phyloP scores from a whole-genome alignment of 1,140 invertebrate species.

The Ostrea edulis region DNA sequence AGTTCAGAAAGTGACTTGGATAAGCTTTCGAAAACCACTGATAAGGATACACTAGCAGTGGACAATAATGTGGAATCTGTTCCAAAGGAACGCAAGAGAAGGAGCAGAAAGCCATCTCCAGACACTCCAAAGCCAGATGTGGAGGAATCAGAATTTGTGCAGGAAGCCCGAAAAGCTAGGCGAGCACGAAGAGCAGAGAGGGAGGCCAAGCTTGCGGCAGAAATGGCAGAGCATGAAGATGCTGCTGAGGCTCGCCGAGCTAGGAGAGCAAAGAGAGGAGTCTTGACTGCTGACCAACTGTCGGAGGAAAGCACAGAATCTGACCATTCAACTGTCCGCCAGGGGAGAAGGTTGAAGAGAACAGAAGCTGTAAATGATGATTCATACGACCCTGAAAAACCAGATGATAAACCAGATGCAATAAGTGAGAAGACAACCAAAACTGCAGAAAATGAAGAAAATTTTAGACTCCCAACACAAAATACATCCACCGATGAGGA shows the following conservation, averaged over 20 bases:
- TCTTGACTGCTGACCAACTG: not conserved
- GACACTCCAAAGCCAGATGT: constrained; percentile 20
- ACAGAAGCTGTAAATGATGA: constrained; percentile 43
- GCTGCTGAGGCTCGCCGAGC: constrained; percentile 38
- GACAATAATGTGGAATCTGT: not conserved
- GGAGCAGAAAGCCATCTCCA: constrained; percentile 35
- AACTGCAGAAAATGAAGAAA: constrained; percentile 4
- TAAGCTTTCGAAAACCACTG: not conserved
- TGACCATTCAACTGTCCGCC: not conserved
- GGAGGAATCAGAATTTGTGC: constrained; percentile 36
- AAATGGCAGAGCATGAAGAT: constrained; percentile 39
- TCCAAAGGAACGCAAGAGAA: constrained; percentile 34
- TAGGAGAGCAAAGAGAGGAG: constrained; percentile 29
- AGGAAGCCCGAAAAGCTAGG: constrained; percentile 38
- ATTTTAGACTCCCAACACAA: not conserved
- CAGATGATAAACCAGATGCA: constrained; percentile 22
- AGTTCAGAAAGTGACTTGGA: constrained; percentile 13
- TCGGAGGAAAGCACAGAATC: constrained; percentile 40
- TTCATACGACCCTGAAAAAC: constrained; percentile 8
- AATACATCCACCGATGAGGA: constrained; percentile 17
- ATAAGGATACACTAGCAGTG: not conserved
- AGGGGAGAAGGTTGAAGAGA: constrained; percentile 3
- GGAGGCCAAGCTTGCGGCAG: constrained; percentile 42
- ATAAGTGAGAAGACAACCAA: constrained; percentile 25
- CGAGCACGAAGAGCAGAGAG: constrained; percentile 35